Base-by-base conservation (phyloP, 2,113 vertebrate species). In the Hipposideros armiger region DNA sequence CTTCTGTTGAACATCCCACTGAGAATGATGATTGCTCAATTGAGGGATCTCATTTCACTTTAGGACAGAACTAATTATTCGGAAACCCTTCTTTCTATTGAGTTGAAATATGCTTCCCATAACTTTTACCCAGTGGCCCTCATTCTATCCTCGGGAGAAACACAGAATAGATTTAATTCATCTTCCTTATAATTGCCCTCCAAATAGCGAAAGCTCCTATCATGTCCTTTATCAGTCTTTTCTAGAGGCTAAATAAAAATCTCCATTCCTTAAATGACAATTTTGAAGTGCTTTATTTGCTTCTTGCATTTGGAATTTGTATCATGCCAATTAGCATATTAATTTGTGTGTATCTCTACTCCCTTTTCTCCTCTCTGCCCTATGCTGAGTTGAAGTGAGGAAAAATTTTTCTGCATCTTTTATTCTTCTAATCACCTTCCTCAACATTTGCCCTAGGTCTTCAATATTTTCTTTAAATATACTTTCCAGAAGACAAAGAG, bases 21-120 rank as follows among this genome's bases (percentile, higher is more conserved):
- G 62, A 90, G 84, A 94, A 32, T 36, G 90, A 85, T 58, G 90
- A 96, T 90, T 77, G 60, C 81, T 76, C 70, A 90, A 19, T 94
- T 66, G 90, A 92, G 77, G 78, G 81, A 70, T 84, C 56, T 93
- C 90, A 67, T 94, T 90, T 95, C 72, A 87, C 50, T 84, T 93
- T 84, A 95, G 88, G 84, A 97, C 30, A 76, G 58, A 95, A 26
- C 70, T 97, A 97, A 95, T 97, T 95, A 95, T 94, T 95, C 94
- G 84, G 84, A 97, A 95, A 96, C 87, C 16, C 40, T 89, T 93
- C 30, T 92, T 87, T 91, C 67, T 82, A 40, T n/a, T 95, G 77
- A 93, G 62, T 52, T 91, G 64, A 95, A 96, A 94, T 94, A 93
- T 93, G 62, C n/a, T 87, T 89, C 64, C 64, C 20, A 45, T 87